Conservation (phyloP, 2,888 invertebrate species). For the Dryocosmus kuriphilus region DNA sequence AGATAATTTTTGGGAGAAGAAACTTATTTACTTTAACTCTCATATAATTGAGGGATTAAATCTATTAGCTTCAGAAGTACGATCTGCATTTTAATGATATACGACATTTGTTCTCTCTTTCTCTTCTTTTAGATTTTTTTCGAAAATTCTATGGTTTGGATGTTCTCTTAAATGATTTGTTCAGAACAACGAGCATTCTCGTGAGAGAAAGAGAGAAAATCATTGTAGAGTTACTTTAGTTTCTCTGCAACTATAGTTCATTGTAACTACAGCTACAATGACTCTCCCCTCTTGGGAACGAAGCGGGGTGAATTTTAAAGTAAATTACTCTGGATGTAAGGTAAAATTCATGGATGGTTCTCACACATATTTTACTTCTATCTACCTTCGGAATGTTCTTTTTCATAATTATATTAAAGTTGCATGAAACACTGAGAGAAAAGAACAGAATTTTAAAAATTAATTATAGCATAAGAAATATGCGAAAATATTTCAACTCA, state of each 20-base stretch:
- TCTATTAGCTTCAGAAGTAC: background rate
- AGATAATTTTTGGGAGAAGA: too few species aligned
- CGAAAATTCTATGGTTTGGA: background rate
- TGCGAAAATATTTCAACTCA: too few species aligned
- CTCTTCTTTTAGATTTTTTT: background rate
- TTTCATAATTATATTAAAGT: background rate
- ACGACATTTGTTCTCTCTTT: background rate
- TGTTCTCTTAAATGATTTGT: background rate
- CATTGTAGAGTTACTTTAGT: constrained; percentile 15
- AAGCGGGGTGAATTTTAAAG: constrained; percentile 31
- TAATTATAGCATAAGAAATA: too few species aligned
- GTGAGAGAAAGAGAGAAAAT: background rate
- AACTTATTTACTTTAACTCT: too few species aligned
- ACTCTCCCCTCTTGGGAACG: background rate
- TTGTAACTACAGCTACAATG: constrained; percentile 31
- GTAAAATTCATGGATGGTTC: background rate
- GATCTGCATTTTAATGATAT: background rate
- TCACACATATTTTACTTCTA: background rate
- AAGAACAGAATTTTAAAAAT: too few species aligned
- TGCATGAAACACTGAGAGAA: too few species aligned
- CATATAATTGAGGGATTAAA: too few species aligned
- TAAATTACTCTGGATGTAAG: constrained; percentile 2
- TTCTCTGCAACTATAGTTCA: constrained; percentile 28
- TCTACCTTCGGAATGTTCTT: background rate
- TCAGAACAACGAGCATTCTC: constrained; percentile 11